Conservation (phyloP, 1,140 invertebrate genomes). For the Rhyacophila brunnea region DNA sequence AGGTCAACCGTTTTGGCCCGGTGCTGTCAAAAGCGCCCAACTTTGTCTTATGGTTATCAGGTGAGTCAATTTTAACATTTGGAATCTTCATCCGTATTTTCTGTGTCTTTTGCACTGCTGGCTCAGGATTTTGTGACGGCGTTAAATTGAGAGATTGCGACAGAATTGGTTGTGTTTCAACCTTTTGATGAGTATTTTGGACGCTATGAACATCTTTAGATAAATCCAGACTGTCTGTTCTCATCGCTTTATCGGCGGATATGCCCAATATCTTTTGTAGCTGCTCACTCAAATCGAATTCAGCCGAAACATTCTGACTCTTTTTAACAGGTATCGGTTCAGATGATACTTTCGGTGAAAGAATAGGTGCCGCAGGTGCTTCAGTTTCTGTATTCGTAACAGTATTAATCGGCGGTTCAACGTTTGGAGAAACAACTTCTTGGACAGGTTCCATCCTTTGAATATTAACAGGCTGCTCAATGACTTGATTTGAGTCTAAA, state of each 20-base stretch:
- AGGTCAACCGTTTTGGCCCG: conserved; percentile 43
- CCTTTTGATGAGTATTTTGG: conserved; percentile 15
- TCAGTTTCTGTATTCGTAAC: conserved; percentile 20
- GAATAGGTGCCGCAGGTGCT: neutral
- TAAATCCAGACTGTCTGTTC: conserved; percentile 28
- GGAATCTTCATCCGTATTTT: conserved; percentile 41
- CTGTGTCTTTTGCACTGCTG: conserved; percentile 10
- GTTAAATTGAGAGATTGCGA: conserved; percentile 9
- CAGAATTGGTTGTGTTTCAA: conserved; percentile 1
- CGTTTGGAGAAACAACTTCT: neutral
- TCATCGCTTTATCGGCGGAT: conserved; percentile 47
- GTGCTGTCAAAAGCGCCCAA: conserved; percentile 48
- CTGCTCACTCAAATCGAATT: conserved; percentile 53
- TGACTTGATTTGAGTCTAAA: too few species aligned
- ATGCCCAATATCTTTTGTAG: conserved; percentile 53
- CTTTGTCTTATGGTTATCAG: conserved; percentile 45
- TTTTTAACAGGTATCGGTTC: conserved; percentile 43
- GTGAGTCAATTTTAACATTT: conserved; percentile 53
- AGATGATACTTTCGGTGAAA: conserved; percentile 9
- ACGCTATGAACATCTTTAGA: conserved; percentile 25
- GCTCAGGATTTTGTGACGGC: neutral
- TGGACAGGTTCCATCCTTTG: neutral
- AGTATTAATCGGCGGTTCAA: conserved; percentile 1
- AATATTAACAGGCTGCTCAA: neutral
- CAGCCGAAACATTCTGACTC: conserved; percentile 51